Base-by-base conservation (phyloP, 2,888 invertebrate species). In the Scaeva pyrastri region DNA sequence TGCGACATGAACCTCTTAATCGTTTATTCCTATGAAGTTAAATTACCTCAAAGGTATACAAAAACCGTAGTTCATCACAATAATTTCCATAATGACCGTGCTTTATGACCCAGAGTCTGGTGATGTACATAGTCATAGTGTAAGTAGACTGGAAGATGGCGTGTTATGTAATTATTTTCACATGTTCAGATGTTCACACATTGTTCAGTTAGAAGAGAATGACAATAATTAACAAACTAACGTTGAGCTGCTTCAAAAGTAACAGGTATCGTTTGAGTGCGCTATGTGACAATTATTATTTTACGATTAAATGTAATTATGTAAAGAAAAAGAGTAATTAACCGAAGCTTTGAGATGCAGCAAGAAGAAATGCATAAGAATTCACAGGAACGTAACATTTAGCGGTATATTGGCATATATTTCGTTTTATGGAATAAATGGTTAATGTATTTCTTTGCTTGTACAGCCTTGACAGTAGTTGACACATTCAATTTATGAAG, bases 251-350 rank as follows among this genome's bases (percentile, higher is more conserved):
- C 23, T 71, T 64, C 72, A 60, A 83, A 79, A 56, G 66, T 80
- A 85, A 85, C 85, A 81, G 62, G 81, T 85, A 76, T 64, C 62
- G 41, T 85, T 76, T 68, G 39, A 85, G 74, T 78, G 86, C 86
- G 70, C 77, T 82, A 78, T 86, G 82, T 78, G 82, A 82, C 86
- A 74, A 71, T 70, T 73, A 72, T 74, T 75, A 82, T 21, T 52
- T 19, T 39, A 64, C 48, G 56, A 71, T 78, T 36, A 58, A 1
- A 10, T 14, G 81, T 85, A 71, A 81, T 81, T 76, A 85, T 68
- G 73, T 76, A 76, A 80, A 68, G 55, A 72, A 62, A 72, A 62
- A 72, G 56, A 66, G 58, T 70, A 82, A 74, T 78, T 78, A 78
- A 71, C 60, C 16, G 16, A 71, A 74, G 14, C 41, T 74, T 62